Percentiles rank a stretch among this genome's conserved stretches.
Conservation (phyloP, 2,797 vertebrate genomes). For the Serranus cabrilla region DNA sequence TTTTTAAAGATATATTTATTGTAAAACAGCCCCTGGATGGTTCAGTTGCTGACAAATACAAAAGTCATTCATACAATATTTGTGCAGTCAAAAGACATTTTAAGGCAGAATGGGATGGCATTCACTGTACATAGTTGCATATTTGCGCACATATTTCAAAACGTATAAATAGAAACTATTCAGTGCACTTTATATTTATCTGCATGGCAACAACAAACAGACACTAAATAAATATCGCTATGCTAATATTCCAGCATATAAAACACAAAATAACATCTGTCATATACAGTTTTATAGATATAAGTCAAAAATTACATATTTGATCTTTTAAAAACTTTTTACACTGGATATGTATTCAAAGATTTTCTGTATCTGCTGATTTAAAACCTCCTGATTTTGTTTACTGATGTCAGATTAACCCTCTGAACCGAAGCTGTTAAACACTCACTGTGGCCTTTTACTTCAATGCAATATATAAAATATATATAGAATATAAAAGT, state of each 20-base stretch:
- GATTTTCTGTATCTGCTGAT: constrained; percentile 14
- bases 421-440: no score
- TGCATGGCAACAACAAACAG: constrained; percentile 62
- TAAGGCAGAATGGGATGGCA: constrained; percentile 21
- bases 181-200: constrained; percentile 72
- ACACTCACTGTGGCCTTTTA: no score
- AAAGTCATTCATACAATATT: constrained; percentile 36
- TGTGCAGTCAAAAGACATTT: constrained; percentile 38
- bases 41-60: constrained; percentile 36
- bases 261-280: constrained; percentile 27
- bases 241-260: constrained; percentile 65
- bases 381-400: constrained; percentile 13
- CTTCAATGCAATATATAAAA: no score
- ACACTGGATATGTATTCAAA: background rate
- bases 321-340: background rate
- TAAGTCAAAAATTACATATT: background rate
- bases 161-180: constrained; percentile 73
- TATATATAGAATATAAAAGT: no score
- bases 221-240: constrained; percentile 73
- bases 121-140: constrained; percentile 45
- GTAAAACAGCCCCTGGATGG: constrained; percentile 42
- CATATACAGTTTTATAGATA: constrained; percentile 23
- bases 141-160: constrained; percentile 50
- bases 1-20: constrained; percentile 55
- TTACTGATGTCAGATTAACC: constrained; percentile 6